Percentiles rank a stretch among this genome's conserved stretches.
phyloP scores from a whole-genome alignment of 2,113 vertebrate species.

The Myxocyprinus asiaticus region DNA sequence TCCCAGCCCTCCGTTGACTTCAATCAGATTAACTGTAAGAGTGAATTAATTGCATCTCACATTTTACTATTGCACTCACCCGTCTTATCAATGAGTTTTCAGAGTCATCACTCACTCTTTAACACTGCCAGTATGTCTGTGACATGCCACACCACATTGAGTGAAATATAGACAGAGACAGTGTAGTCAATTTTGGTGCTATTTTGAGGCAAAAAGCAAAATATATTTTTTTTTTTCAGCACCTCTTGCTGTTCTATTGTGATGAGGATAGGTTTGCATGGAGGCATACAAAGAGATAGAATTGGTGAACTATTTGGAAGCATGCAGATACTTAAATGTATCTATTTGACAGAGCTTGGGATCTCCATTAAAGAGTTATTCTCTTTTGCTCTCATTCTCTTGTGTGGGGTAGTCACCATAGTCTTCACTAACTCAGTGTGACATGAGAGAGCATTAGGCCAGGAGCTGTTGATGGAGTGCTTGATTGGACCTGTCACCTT shows the following conservation, averaged over 20 bases:
- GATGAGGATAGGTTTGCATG: conserved; percentile 47
- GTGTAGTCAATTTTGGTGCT: conserved; percentile 4
- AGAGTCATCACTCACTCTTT: conserved; percentile 53
- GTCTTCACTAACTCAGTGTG: conserved; percentile 64
- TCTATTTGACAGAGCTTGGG: conserved; percentile 58
- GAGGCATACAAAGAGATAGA: conserved; percentile 61
- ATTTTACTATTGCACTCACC: conserved; percentile 56
- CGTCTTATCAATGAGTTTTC: conserved; percentile 59
- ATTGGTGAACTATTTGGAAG: conserved; percentile 60
- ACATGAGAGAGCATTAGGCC: conserved; percentile 74
- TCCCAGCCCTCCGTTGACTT: conserved; percentile 38
- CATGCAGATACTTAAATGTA: conserved; percentile 31
- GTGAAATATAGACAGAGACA: conserved; percentile 50
- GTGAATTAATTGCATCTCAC: conserved; percentile 71
- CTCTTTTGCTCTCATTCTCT: conserved; percentile 19
- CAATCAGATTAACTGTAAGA: conserved; percentile 66
- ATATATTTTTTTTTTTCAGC: conserved; percentile 61
- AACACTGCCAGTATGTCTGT: conserved; percentile 48
- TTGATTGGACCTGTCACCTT: conserved; percentile 70
- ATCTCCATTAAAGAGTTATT: conserved; percentile 47
- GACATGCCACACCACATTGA: conserved; percentile 51
- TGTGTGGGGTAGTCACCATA: conserved; percentile 45
- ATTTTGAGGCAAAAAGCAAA: conserved; percentile 62
- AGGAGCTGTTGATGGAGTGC: conserved; percentile 61
- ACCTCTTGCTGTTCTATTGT: conserved; percentile 45